Base-by-base conservation (phyloP, 2,888 invertebrate species). In the Chrysolina americana region DNA sequence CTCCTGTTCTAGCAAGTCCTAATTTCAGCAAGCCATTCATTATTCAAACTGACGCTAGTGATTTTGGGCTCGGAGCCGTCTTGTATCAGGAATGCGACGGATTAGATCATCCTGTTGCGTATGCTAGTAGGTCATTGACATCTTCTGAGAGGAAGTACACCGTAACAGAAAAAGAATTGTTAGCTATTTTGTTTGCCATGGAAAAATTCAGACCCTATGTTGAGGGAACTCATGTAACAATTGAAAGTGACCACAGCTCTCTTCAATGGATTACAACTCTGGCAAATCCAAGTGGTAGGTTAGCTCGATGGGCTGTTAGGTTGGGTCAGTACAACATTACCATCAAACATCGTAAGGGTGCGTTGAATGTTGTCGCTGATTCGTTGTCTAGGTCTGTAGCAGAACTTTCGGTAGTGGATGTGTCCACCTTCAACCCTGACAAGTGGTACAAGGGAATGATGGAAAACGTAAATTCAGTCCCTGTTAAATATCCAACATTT, bases 171-270 rank as follows among this genome's bases (percentile, higher is more conserved):
- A 44, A 74, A 59, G 81, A 82, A 75, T 65, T 76, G 2, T 56
- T 78, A 0, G 78, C 80, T 1, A 73, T 80, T 9, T 48, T 82
- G 17, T 73, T 76, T 65, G 72, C 74, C 0, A 74, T 82, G 2
- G 79, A 81, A 53, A 78, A 79, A 44, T 81, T 83, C 72, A 63
- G 81, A 21, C 71, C 75, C 15, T 83, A 82, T 76, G 65, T 82
- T 10, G 80, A 83, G 64, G 82, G 81, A 2, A 76, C 77, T 10
- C 65, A 64, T 9, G 79, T 80, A 63, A 76, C 73, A 0, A 70
- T 81, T n/a, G 63, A 78, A 48, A 77, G 83, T 1, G 83, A 84
- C 72, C 81, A 83, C 50, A 71, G 74, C n/a, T 80, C 81, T 8
- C 69, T 85, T 0, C 68, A 78, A 53, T 83, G 82, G 82, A 70